These are phyloP conservation scores for Ctenosaura bakeri DNA, from an alignment of 2,797 vertebrate species.

Conservation along the genomic window DNA sequence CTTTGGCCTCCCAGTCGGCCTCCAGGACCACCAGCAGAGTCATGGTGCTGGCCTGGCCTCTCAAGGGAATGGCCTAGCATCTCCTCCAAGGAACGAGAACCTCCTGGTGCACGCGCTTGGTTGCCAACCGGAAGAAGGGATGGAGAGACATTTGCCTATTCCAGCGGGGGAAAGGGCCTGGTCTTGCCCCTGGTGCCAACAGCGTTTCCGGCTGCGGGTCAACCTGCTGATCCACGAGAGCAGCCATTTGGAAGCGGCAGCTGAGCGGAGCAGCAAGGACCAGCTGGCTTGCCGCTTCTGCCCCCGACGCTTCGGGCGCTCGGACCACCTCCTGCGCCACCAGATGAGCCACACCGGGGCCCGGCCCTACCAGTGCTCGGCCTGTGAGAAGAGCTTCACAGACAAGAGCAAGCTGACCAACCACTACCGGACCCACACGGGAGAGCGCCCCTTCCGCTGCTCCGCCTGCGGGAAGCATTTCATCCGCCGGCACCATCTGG, in stretches of 20 bases:
- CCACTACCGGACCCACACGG: conserved; percentile 77
- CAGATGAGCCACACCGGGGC: conserved; percentile 77
- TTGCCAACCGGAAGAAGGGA: neutral
- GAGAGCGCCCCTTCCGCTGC: conserved; percentile 75
- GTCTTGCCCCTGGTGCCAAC: conserved; percentile 90
- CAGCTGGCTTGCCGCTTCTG: conserved; percentile 85
- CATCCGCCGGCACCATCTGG: conserved; percentile 76
- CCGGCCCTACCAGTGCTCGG: conserved; percentile 76
- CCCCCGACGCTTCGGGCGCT: conserved; percentile 77
- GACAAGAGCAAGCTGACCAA: conserved; percentile 78
- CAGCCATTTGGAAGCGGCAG: conserved; percentile 83
- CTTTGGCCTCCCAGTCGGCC: conserved; percentile 71
- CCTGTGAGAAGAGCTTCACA: conserved; percentile 78
- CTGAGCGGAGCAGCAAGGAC: neutral
- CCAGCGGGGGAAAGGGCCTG: conserved; percentile 89
- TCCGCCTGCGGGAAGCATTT: conserved; percentile 76
- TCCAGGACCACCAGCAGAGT: conserved; percentile 72
- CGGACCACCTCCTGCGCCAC: conserved; percentile 76
- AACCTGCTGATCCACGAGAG: conserved; percentile 91
- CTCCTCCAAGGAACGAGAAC: neutral
- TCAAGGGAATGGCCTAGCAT: neutral
- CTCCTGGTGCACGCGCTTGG: neutral
- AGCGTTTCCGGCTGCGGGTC: conserved; percentile 92
- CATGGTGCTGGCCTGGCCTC: conserved; percentile 1
- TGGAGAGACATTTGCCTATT: neutral